phyloP scores from a whole-genome alignment of 1,140 invertebrate genomes.

The Mercenaria mercenaria region DNA sequence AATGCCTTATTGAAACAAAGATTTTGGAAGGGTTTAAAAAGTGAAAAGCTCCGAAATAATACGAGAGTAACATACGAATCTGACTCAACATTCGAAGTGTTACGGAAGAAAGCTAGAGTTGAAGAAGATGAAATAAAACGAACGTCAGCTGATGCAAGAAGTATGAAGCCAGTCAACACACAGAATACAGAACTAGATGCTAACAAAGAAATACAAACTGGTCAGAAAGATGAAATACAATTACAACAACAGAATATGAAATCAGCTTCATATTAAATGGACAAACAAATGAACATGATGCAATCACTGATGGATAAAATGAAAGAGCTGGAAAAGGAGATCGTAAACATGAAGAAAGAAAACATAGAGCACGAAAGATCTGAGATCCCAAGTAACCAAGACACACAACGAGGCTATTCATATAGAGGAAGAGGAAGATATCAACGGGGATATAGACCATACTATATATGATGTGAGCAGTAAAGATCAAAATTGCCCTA shows the following conservation, averaged over 20 bases:
- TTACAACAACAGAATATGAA: not conserved
- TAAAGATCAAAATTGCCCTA: not conserved
- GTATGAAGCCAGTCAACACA: not conserved
- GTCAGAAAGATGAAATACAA: not conserved
- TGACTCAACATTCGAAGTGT: not conserved
- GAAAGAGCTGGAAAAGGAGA: not conserved
- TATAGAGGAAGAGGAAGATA: slow-evolving; percentile 23
- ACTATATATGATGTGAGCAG: not conserved
- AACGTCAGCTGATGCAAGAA: not conserved
- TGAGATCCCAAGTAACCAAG: slow-evolving; percentile 78
- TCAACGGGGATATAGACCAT: not conserved
- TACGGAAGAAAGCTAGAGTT: not conserved
- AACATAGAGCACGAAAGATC: not conserved
- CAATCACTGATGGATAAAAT: not conserved
- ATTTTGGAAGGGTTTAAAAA: slow-evolving; percentile 7
- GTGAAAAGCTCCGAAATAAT: not conserved
- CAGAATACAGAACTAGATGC: not conserved
- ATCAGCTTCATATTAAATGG: not conserved
- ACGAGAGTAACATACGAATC: slow-evolving; percentile 15
- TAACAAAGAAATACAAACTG: not conserved
- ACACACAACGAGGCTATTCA: slow-evolving; percentile 65
- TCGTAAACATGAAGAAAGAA: not conserved
- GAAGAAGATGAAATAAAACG: slow-evolving; percentile 24
- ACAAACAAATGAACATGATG: slow-evolving; percentile 10
- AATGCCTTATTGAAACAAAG: too few species aligned